A percentile compares a stretch with the other conserved stretches of the same genome.
phyloP scores from a whole-genome alignment of 2,797 vertebrate species.

The Gymnoscopelus braueri region DNA sequence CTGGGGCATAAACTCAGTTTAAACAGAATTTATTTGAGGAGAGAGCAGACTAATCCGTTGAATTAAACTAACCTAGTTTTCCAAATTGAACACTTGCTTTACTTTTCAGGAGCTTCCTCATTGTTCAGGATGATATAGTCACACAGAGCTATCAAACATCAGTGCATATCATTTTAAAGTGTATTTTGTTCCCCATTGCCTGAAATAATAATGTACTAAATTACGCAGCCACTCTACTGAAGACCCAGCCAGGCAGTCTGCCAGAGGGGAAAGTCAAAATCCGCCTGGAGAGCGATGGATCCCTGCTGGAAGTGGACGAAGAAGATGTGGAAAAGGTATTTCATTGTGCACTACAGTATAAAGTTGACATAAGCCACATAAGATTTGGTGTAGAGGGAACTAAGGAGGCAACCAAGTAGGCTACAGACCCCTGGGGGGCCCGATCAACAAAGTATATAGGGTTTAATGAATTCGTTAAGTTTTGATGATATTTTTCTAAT shows the following conservation, averaged over 20 bases:
- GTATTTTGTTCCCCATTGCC: conserved; percentile 42
- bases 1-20: too few species aligned
- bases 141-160: conserved; percentile 34
- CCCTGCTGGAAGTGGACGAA: conserved; percentile 95
- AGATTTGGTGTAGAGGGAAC: too few species aligned
- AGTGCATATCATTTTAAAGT: conserved; percentile 47
- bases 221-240: conserved; percentile 87
- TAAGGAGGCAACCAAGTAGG: too few species aligned
- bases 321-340: conserved; percentile 96
- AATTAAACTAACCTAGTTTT: conserved; percentile 33
- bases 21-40: conserved; percentile 9
- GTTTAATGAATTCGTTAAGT: conserved; percentile 46
- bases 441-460: conserved; percentile 27
- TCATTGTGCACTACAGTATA: conserved; percentile 41
- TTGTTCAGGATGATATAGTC: conserved; percentile 42
- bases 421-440: too few species aligned
- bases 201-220: too few species aligned
- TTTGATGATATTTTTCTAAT: too few species aligned
- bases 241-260: conserved; percentile 82
- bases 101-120: conserved; percentile 39
- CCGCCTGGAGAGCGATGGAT: conserved; percentile 91
- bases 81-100: conserved; percentile 15
- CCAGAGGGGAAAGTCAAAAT: conserved; percentile 95
- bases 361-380: too few species aligned
- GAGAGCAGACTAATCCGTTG: conserved; percentile 2